phyloP scores from a whole-genome alignment of 2,797 vertebrate species.

The Ciconia nigra region DNA sequence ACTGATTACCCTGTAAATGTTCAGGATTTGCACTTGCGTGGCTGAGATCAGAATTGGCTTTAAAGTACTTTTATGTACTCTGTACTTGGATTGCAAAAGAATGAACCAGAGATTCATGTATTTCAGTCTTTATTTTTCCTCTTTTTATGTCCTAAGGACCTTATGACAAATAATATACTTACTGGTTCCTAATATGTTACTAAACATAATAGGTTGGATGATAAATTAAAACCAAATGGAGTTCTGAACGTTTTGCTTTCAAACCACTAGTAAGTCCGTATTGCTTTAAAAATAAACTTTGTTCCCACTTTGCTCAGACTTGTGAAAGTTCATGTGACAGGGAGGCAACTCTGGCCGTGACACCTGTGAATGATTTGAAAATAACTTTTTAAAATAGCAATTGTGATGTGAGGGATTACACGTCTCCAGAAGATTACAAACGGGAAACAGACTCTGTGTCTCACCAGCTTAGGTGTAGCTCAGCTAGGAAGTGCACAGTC shows the following conservation, averaged over 20 bases:
- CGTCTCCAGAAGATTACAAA: neutral
- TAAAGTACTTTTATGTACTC: neutral
- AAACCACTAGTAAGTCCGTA: neutral
- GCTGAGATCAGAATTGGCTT: neutral
- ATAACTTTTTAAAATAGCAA: constrained; percentile 4
- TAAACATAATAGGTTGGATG: neutral
- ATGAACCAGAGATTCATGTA: neutral
- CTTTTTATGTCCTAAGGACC: neutral
- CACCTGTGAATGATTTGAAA: constrained; percentile 21
- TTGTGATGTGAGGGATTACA: constrained; percentile 20
- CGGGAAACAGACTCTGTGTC: neutral
- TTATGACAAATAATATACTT: neutral
- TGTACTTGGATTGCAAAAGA: neutral
- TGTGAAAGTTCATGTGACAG: neutral
- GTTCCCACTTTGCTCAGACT: neutral
- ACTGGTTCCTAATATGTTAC: neutral
- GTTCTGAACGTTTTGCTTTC: neutral
- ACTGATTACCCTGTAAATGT: neutral
- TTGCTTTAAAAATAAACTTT: constrained; percentile 38
- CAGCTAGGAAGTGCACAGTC: constrained; percentile 21
- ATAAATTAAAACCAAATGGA: constrained; percentile 16
- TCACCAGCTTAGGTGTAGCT: constrained; percentile 9
- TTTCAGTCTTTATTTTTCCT: neutral
- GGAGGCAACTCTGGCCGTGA: neutral
- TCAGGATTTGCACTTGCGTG: neutral